phyloP scores from a whole-genome alignment of 2,113 vertebrate genomes.

The Brachypodius melanocephalos region DNA sequence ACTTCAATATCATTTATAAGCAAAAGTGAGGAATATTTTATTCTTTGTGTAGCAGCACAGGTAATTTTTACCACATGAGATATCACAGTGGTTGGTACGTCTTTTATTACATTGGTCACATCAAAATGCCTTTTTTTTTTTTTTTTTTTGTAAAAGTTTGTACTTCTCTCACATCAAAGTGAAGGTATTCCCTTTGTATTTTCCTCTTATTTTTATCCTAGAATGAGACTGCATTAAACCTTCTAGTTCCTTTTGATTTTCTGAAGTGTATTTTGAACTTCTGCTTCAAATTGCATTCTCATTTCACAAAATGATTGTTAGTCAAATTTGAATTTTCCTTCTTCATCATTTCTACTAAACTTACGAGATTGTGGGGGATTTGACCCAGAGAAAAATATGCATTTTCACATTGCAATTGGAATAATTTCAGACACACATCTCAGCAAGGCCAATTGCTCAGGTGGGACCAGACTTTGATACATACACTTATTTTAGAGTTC shows the following conservation, averaged over 20 bases:
- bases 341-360: background rate
- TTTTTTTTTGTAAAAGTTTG: background rate
- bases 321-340: background rate
- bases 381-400: background rate
- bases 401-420: background rate
- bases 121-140: too few relatives aligned
- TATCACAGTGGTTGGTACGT: background rate
- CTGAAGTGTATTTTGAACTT: background rate
- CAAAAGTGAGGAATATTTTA: background rate
- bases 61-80: background rate
- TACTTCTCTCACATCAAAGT: conserved; percentile 1
- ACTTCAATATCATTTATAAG: background rate
- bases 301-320: background rate
- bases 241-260: background rate
- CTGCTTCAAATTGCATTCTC: background rate
- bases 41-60: background rate
- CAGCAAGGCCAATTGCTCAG: background rate
- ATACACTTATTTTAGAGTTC: background rate
- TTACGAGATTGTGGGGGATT: background rate
- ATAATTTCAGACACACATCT: background rate
- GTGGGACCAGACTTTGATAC: background rate
- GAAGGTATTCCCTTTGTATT: conserved; percentile 21
- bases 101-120: background rate
- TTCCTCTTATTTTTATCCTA: conserved; percentile 15
- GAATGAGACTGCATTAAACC: background rate